Conservation (phyloP, 2,888 invertebrate species). For the Trypoxylon attenuatum region DNA sequence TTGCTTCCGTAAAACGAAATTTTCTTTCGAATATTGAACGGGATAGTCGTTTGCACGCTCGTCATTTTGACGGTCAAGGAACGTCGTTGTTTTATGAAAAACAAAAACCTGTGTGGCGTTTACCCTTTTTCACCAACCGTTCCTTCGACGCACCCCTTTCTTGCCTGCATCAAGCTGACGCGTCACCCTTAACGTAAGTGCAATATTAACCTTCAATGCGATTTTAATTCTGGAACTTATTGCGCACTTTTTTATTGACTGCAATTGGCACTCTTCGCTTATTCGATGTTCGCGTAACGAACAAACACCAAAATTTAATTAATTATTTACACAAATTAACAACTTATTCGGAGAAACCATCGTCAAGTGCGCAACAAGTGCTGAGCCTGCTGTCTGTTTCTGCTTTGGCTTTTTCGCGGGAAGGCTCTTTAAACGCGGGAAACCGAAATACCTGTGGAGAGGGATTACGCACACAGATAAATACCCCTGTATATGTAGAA, state of each 20-base stretch:
- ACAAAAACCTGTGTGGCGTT: too few species aligned
- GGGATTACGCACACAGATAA: too few species aligned
- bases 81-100: not conserved
- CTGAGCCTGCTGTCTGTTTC: not conserved
- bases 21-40: slow-evolving; percentile 76
- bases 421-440: slow-evolving; percentile 59
- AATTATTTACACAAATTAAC: too few species aligned
- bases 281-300: not conserved
- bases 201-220: not conserved
- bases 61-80: slow-evolving; percentile 55
- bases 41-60: slow-evolving; percentile 75
- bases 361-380: slow-evolving; percentile 16
- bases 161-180: not conserved
- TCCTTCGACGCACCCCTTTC: not conserved
- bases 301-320: not conserved
- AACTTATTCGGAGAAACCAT: not conserved
- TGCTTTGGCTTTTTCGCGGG: slow-evolving; percentile 50
- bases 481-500: too few species aligned
- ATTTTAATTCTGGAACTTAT: not conserved
- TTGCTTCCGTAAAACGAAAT: slow-evolving; percentile 64
- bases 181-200: not conserved
- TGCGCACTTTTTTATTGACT: not conserved
- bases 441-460: slow-evolving; percentile 23
- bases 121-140: not conserved
- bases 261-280: not conserved